Evolutionary conservation across 1,140 invertebrate species (phyloP).

Genomic region (Lepidostoma basale): DNA sequence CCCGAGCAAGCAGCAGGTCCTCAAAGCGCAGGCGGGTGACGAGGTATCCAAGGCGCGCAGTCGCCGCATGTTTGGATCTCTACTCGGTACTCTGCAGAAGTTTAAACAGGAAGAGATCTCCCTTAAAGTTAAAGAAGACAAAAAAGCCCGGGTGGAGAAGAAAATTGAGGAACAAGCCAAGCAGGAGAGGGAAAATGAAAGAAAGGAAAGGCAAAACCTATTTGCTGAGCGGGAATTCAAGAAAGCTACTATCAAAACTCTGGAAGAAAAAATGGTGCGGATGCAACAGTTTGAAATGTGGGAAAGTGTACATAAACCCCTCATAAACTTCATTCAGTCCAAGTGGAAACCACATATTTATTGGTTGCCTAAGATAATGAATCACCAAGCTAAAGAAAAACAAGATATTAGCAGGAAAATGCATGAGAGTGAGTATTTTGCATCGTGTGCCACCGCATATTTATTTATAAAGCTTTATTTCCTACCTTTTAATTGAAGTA

Average conservation of each 20-base stretch:
- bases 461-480: neutral
- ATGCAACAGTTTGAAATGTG: constrained; percentile 88
- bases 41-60: constrained; percentile 84
- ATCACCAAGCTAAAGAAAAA: constrained; percentile 59
- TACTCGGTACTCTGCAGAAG: constrained; percentile 92
- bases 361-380: constrained; percentile 80
- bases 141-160: constrained; percentile 83
- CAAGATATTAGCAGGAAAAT: constrained; percentile 58
- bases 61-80: constrained; percentile 91
- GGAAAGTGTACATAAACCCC: constrained; percentile 78
- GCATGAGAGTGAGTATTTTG: constrained; percentile 60
- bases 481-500: no score
- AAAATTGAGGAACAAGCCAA: constrained; percentile 91
- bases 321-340: constrained; percentile 87
- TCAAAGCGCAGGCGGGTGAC: constrained; percentile 82
- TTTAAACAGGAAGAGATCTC: constrained; percentile 94
- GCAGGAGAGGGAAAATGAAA: constrained; percentile 84
- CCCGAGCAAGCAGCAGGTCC: constrained; percentile 56
- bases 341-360: constrained; percentile 86
- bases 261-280: constrained; percentile 90
- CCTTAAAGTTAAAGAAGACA: constrained; percentile 75
- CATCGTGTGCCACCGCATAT: neutral
- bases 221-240: constrained; percentile 86
- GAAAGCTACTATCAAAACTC: constrained; percentile 83
- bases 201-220: constrained; percentile 82